Evolutionary conservation across 2,113 vertebrate genomes (phyloP).

Genomic region (Sphaerodactylus townsendi): DNA sequence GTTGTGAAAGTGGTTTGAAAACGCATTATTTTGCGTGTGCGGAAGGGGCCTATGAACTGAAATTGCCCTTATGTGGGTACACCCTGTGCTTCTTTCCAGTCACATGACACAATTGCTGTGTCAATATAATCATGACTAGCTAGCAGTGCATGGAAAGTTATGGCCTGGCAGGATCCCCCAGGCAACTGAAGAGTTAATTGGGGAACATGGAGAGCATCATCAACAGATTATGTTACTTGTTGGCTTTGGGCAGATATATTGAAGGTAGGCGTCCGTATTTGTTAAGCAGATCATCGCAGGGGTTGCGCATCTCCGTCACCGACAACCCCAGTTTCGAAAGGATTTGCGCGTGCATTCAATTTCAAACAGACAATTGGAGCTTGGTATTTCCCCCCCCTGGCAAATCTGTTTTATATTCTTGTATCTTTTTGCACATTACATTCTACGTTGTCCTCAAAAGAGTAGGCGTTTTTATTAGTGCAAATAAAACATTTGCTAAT

Average conservation of each 20-base stretch:
- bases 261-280: not conserved
- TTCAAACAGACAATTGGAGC: not conserved
- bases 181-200: not conserved
- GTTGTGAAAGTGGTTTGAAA: no score
- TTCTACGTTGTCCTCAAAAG: not conserved
- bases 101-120: not conserved
- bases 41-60: no score
- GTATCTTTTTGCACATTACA: not conserved
- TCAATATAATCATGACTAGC: not conserved
- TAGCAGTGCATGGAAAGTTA: not conserved
- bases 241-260: not conserved
- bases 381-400: not conserved
- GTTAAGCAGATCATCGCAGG: not conserved
- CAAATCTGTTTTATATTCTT: not conserved
- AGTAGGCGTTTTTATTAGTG: slow-evolving; percentile 1
- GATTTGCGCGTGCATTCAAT: not conserved
- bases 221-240: not conserved
- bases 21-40: no score
- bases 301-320: slow-evolving; percentile 9
- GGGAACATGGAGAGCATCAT: not conserved
- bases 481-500: not conserved
- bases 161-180: not conserved
- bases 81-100: not conserved
- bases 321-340: not conserved
- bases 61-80: not conserved